These are phyloP conservation scores for Alectoris magna DNA, from an alignment of 2,797 vertebrate species.

Conservation along the genomic window DNA sequence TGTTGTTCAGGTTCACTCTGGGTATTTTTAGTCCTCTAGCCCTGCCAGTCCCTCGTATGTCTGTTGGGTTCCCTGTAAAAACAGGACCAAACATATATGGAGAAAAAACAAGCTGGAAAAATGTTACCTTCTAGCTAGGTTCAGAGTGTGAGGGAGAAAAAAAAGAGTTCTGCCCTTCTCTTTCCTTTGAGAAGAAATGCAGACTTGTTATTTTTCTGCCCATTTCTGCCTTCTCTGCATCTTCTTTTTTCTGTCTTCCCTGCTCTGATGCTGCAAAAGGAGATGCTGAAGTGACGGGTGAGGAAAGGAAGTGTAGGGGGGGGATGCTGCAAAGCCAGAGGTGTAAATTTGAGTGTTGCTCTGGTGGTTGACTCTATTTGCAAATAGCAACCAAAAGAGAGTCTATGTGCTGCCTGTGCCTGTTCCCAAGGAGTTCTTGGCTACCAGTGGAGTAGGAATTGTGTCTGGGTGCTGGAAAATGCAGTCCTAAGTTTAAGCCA, in stretches of 20 bases:
- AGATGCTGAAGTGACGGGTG: background rate
- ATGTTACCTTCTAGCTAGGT: fast-evolving
- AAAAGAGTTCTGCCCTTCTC: background rate
- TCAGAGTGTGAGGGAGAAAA: background rate
- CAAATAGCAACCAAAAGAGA: background rate
- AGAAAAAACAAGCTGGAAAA: background rate
- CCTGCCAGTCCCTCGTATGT: background rate
- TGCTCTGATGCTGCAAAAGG: background rate
- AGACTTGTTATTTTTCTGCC: background rate
- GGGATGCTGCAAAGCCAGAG: background rate
- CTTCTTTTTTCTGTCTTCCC: background rate
- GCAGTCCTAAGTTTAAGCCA: background rate
- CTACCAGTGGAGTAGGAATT: background rate
- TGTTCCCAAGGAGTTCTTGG: background rate
- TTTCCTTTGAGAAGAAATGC: background rate
- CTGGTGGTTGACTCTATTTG: background rate
- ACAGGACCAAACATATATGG: background rate
- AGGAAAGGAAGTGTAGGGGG: background rate
- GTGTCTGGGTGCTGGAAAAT: background rate
- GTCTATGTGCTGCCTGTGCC: background rate
- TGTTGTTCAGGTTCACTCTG: background rate
- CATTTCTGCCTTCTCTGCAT: background rate
- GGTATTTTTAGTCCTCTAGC: background rate
- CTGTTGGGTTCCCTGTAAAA: background rate
- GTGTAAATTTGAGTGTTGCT: background rate